Base-by-base conservation (phyloP, 1,140 invertebrate genomes). In the Nephotettix cincticeps region DNA sequence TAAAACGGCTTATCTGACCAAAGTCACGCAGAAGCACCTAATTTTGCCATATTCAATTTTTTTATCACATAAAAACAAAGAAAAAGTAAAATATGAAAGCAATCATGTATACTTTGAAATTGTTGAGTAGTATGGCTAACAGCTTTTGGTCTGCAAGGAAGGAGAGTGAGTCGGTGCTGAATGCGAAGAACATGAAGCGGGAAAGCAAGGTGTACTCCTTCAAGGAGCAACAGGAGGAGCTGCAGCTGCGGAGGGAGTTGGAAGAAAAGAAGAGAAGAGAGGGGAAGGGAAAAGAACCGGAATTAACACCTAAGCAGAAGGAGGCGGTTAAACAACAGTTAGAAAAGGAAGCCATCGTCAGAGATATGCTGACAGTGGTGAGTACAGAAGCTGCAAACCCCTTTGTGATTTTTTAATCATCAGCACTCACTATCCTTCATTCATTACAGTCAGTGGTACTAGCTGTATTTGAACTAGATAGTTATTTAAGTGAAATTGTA, bases 181-280 rank as follows among this genome's bases (percentile, higher is more conserved):
- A 86, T 63, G 87, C 88, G 19, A 91, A 93, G 83, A 98, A 99
- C 76, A 87, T 99, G 77, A 97, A 96, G 82, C 85, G 96, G 45
- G 97, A 99, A 78, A 99, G 94, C 79, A 99, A 98, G 84, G 93
- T 90, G 1, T 99, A 99, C 80, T 97, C 95, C 19, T 98, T 96
- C 79, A 96, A 97, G 79, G 97, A 99, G 76, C 97, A 99, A 80
- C 84, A 97, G 77, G 97, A 97, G 78, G 97, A 99, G 80, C 81
- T 98, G 68, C 93, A 97, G 77, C 81, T 99, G 32, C 84, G 93
- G 40, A 90, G 95, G 74, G 97, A 99, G 84, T 82, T 98, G 11
- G 97, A 97, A 74, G 94, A 95, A 75, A 97, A 96, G 78, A 90
- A 90, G 74, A 87, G 87, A 47, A 89, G 89, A 75, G 92, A 96